Evolutionary conservation across 2,113 vertebrate species (phyloP), one percentile per base, ranked within the genome.

Genomic region (Aepyceros melampus): DNA sequence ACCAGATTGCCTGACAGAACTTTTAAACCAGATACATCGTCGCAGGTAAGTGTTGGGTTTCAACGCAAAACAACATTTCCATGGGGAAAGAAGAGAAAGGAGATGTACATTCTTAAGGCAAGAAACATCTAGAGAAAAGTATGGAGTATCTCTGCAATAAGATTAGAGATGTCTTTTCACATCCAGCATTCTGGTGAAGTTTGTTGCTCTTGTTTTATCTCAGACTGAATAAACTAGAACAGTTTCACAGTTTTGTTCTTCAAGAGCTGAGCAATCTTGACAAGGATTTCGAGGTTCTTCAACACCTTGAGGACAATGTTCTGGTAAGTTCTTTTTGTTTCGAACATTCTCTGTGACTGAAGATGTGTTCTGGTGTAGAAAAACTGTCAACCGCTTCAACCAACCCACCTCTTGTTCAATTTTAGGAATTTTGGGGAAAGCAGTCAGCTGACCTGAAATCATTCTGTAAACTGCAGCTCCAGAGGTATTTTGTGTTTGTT

Each of bases 371-470:
- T 62, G 56, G 16, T 23, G 14, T 49, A 82, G 86, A 33, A 1
- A 95, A 95, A 97, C 0, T 0, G 2, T 2, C 13, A 1, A 49
- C 23, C 33, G 7, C 94, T 95, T 84, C 83, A 60, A 60, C 14
- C 40, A 60, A 64, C 14, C 36, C 60, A 71, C 4, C 0, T 95
- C 55, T 87, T 82, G 67, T 95, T 91, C 58, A 84, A 49, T 98
- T 98, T 17, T 98, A 99, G 99, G 99, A 98, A 25, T 99, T 99
- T 92, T 99, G 99, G 99, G 99, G 98, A 12, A 90, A 93, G 0
- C 99, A 99, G 94, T 98, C 98, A 4, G 89, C 98, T 87, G 98
- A 98, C 64, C 96, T 99, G 91, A 98, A 95, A 29, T 98, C 98
- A 13, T 99, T 99, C 98, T 99, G 99, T 91, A 98, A 98, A 5